Base-by-base conservation (phyloP, 1,140 invertebrate species). In the Drosophila repleta region DNA sequence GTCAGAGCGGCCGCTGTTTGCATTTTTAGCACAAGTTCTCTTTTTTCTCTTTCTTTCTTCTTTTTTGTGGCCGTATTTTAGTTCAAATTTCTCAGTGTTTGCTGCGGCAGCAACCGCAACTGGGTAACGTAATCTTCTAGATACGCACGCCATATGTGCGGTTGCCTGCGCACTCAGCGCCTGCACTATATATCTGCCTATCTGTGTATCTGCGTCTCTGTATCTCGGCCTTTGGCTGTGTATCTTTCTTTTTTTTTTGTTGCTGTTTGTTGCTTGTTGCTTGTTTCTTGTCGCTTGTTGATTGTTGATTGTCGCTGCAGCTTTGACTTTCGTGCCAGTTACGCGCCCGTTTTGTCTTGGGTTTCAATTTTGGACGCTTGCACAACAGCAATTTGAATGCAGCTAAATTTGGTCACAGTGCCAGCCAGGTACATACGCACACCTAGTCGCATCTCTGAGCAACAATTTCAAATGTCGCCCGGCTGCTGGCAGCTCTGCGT, bases 1-100 rank as follows among this genome's bases (percentile, higher is more conserved):
- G 68, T 65, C 77, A 70, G 77, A 75, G 72, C 72, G 70, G 61
- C 52, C 64, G 73, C 57, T 79, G 83, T 83, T 88, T 87, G 75
- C 68, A 88, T 87, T 76, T 87, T 87, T 87, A 87, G 83, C 83
- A 79, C 83, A 87, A 83, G 74, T 78, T 69, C 51, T 69, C 64
- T 57, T 46, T 46, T 20, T 5, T 37, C 37, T 56, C 51, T 26
- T 43, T 35, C 46, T 43, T 73, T 48, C 35, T 68, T 68, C 73
- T 10, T 11, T 46, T 21, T 21, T 46, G 69, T 68, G 75, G 64
- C 83, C 74, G 78, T 66, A 68, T 74, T 82, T 87, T 48, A 78
- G 72, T 79, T 87, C 76, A 68, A 82, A 74, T 72, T 64, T 67
- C 39, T 56, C 26, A 21, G 29, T 56, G 41, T 29, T 48, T 48